Percentiles rank a stretch among this genome's conserved stretches.
Evolutionary conservation across 2,888 invertebrate species (phyloP).

Genomic region (Apotomis betuletana): DNA sequence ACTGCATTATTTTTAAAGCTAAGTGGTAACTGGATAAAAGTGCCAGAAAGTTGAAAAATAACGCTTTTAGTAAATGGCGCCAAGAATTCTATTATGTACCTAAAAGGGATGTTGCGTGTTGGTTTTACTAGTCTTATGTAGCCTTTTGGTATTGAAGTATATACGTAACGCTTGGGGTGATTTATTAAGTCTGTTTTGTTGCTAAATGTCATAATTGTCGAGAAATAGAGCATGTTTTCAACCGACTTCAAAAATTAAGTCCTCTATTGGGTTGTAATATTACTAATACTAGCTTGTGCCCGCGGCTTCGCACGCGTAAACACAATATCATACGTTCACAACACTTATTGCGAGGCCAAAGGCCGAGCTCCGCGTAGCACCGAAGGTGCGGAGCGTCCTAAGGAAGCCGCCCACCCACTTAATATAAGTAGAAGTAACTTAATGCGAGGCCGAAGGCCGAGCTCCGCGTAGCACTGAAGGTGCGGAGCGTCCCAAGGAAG

Average conservation of each 20-base stretch:
- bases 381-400: too few species aligned
- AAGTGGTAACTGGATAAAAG: slow-evolving; percentile 4
- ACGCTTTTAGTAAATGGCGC: slow-evolving; percentile 24
- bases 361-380: too few species aligned
- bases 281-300: too few species aligned
- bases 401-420: too few species aligned
- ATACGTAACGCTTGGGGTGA: background rate
- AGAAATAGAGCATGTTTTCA: background rate
- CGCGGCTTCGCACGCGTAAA: too few species aligned
- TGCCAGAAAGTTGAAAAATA: slow-evolving; percentile 12
- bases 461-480: too few species aligned
- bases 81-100: background rate
- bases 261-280: too few species aligned
- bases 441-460: too few species aligned
- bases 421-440: too few species aligned
- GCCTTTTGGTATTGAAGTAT: background rate
- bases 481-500: too few species aligned
- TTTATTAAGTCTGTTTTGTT: slow-evolving; percentile 5
- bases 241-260: background rate
- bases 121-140: background rate
- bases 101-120: background rate
- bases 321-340: too few species aligned
- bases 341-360: too few species aligned
- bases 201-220: slow-evolving; percentile 1
- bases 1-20: slow-evolving; percentile 16